Conservation (phyloP, 30 jellyfish, hydroid and myxozoan species). For the Aurelia aurita region DNA sequence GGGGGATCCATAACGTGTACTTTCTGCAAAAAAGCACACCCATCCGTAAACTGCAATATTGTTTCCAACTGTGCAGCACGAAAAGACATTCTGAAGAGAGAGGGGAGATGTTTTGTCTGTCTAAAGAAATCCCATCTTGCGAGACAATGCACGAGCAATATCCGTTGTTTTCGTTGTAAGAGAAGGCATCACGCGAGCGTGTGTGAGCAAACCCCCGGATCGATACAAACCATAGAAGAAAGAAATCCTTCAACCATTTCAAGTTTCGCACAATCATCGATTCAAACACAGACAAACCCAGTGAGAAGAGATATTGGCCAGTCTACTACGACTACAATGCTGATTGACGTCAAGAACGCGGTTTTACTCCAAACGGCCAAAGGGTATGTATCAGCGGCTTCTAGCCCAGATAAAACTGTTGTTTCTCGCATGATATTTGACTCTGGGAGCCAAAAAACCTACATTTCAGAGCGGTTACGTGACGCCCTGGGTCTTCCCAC, state of each 20-base stretch:
- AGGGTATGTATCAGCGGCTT: too few species aligned
- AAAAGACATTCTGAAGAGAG: constrained; percentile 37
- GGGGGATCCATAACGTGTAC: background rate
- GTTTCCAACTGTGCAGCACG: background rate
- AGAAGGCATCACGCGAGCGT: constrained; percentile 40
- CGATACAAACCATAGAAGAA: too few species aligned
- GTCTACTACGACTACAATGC: background rate
- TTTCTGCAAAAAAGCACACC: constrained; percentile 24
- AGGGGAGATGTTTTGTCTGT: constrained; percentile 56
- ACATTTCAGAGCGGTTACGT: constrained; percentile 5
- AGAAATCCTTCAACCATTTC: too few species aligned
- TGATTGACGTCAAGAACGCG: constrained; percentile 6
- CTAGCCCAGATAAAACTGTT: too few species aligned
- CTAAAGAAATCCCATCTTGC: constrained; percentile 26
- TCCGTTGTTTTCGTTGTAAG: background rate
- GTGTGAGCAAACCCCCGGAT: background rate
- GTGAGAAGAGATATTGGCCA: too few species aligned
- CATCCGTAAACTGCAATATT: background rate
- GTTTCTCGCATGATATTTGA: too few species aligned
- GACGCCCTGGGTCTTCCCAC: constrained; percentile 46
- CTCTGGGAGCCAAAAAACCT: too few species aligned
- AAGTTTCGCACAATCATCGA: too few species aligned
- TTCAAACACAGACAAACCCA: too few species aligned
- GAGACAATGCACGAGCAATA: constrained; percentile 18
- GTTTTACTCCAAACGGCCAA: constrained; percentile 22